Conservation (phyloP, 2,888 invertebrate species). For the Diabrotica balteata region DNA sequence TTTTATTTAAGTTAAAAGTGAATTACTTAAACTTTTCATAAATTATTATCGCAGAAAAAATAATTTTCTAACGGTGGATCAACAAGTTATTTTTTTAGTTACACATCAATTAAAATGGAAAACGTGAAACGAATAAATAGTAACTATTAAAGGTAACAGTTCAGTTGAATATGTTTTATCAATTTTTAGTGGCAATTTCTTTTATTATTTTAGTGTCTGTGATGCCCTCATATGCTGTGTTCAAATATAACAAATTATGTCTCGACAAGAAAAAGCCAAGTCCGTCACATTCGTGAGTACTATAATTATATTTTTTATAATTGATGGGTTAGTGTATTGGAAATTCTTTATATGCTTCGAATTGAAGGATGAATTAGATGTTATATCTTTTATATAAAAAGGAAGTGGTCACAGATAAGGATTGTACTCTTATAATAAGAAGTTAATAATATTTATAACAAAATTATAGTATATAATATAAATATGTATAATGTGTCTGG, state of each 20-base stretch:
- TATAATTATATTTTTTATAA: not conserved
- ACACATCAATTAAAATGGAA: slow-evolving; percentile 1
- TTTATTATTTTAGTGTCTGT: slow-evolving; percentile 18
- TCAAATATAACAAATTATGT: slow-evolving; percentile 56
- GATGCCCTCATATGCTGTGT: slow-evolving; percentile 14
- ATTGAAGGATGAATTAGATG: too few relatives aligned
- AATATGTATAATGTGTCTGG: too few relatives aligned
- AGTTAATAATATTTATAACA: too few relatives aligned
- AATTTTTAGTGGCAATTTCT: not conserved
- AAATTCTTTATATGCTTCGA: too few relatives aligned
- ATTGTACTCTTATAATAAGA: too few relatives aligned
- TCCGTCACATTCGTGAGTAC: slow-evolving; percentile 70
- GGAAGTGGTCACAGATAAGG: too few relatives aligned
- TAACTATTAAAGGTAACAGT: slow-evolving; percentile 1
- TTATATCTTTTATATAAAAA: too few relatives aligned
- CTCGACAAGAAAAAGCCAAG: slow-evolving; percentile 70
- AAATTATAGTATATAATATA: too few relatives aligned
- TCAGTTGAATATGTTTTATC: not conserved
- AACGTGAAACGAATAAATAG: not conserved
- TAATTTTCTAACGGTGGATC: not conserved
- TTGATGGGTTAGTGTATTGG: too few relatives aligned
- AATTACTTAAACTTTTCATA: too few relatives aligned
- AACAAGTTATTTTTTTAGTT: not conserved
- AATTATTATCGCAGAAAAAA: too few relatives aligned
- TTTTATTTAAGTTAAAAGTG: too few relatives aligned